Conservation (phyloP, 2,888 invertebrate genomes). For the Labia minor region DNA sequence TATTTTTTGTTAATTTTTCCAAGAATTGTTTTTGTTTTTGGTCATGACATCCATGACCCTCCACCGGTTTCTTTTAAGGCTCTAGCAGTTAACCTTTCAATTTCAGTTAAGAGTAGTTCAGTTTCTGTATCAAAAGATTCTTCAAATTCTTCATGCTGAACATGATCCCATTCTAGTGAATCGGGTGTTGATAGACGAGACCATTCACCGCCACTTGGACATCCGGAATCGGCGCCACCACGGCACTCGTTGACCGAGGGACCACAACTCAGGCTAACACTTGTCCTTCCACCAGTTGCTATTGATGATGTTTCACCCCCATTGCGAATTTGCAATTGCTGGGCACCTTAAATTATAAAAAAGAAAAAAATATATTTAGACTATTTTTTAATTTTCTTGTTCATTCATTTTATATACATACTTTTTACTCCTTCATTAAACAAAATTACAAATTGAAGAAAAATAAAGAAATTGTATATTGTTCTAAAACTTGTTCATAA, state of each 20-base stretch:
- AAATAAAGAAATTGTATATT: too few relatives aligned
- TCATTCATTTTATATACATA: too few relatives aligned
- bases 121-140: conserved; percentile 52
- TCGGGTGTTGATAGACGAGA: conserved; percentile 45
- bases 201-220: conserved; percentile 22
- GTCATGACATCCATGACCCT: conserved; percentile 26
- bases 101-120: conserved; percentile 52
- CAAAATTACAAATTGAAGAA: too few relatives aligned
- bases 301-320: conserved; percentile 22
- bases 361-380: too few relatives aligned
- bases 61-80: conserved; percentile 53
- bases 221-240: conserved; percentile 4
- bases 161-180: conserved; percentile 58
- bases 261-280: neutral
- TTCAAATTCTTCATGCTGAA: conserved; percentile 41
- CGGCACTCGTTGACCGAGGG: neutral
- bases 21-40: too few relatives aligned
- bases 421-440: too few relatives aligned
- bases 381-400: too few relatives aligned
- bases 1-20: too few relatives aligned
- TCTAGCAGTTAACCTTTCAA: conserved; percentile 53
- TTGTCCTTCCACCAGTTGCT: conserved; percentile 19
- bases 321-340: conserved; percentile 19
- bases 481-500: too few relatives aligned
- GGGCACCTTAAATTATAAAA: conserved; percentile 20